phyloP scores from a whole-genome alignment of 2,113 vertebrate genomes.

The Trogon melanurus region DNA sequence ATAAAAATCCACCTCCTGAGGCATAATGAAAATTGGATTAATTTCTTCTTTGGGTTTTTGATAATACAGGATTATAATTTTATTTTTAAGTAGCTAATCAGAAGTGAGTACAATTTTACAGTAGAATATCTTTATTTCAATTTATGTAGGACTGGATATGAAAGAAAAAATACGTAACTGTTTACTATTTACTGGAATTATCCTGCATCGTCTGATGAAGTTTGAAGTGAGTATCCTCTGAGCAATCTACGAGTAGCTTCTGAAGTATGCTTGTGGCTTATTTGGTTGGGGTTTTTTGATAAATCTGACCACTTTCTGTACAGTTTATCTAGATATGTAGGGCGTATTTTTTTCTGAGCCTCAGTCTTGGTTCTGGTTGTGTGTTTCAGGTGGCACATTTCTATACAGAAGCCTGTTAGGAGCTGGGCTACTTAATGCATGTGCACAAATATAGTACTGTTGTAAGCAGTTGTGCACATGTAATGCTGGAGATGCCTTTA shows the following conservation, averaged over 20 bases:
- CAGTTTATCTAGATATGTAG: background rate
- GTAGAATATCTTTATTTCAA: background rate
- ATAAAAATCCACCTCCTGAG: background rate
- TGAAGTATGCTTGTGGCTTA: background rate
- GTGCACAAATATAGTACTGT: background rate
- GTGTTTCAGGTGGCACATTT: background rate
- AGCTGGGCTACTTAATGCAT: background rate
- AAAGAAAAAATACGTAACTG: background rate
- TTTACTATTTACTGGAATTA: background rate
- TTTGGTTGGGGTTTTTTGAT: background rate
- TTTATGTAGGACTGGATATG: background rate
- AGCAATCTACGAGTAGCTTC: background rate
- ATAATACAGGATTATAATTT: background rate
- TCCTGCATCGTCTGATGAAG: background rate
- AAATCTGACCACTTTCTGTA: background rate
- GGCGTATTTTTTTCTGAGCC: background rate
- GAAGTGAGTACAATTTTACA: background rate
- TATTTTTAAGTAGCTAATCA: background rate
- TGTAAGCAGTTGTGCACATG: background rate
- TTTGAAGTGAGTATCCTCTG: background rate
- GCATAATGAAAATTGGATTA: background rate
- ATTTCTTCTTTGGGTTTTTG: background rate
- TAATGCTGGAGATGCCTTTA: background rate
- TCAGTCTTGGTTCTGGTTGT: background rate
- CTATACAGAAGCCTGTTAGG: fast-evolving